Evolutionary conservation across 2,113 vertebrate species (phyloP).

Genomic region (Petaurus breviceps): DNA sequence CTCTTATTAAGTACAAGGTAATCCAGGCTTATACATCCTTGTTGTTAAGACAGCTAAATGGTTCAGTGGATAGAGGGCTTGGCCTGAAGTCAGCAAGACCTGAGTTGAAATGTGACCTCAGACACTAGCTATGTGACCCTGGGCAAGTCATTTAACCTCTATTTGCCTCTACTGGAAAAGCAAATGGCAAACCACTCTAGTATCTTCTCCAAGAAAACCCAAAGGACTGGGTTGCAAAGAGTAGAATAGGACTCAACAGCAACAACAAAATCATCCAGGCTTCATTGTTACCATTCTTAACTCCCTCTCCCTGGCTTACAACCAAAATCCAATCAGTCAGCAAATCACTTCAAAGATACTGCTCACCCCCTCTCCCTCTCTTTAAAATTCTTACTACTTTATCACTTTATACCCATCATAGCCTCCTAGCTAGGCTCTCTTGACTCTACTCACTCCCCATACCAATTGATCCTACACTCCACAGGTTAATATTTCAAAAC

Average conservation of each 20-base stretch:
- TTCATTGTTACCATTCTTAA: no score
- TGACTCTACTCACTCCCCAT: not conserved
- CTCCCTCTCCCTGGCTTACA: no score
- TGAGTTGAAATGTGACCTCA: not conserved
- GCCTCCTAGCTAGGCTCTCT: not conserved
- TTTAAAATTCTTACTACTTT: not conserved
- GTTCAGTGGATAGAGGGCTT: not conserved
- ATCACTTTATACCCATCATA: not conserved
- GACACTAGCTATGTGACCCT: not conserved
- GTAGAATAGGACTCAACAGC: no score
- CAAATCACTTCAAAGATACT: no score
- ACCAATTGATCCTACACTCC: not conserved
- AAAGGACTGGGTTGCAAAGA: no score
- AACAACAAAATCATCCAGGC: no score
- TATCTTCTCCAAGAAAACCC: no score
- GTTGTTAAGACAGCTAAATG: not conserved
- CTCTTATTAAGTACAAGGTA: not conserved
- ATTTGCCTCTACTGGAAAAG: no score
- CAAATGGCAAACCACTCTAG: no score
- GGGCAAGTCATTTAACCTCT: no score
- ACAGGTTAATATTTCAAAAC: conserved; percentile 21
- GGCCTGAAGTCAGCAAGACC: not conserved
- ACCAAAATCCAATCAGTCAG: no score
- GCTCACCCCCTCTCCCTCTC: not conserved
- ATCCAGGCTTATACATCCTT: not conserved